Evolutionary conservation across 2,888 invertebrate species (phyloP).

Genomic region (Lasioglossum oenotherae): DNA sequence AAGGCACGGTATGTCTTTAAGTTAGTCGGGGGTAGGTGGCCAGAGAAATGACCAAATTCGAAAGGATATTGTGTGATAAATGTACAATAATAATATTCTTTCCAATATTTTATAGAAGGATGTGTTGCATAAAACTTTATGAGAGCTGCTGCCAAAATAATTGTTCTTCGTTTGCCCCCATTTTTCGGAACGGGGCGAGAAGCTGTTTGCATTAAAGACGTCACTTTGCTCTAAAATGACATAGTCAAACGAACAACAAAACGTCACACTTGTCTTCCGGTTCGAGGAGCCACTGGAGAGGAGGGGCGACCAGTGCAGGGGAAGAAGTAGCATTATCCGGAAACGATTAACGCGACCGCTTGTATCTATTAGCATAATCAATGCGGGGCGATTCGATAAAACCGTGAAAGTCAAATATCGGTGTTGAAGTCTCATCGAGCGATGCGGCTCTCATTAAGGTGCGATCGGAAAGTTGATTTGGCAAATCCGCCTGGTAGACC

Average conservation of each 20-base stretch:
- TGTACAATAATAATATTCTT: not conserved
- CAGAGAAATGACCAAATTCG: not conserved
- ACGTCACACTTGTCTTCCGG: not conserved
- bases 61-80: not conserved
- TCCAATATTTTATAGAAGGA: not conserved
- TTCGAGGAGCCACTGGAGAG: not conserved
- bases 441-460: slow-evolving; percentile 53
- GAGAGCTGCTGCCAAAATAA: too few species aligned
- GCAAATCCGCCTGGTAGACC: not conserved
- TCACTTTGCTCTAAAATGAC: not conserved
- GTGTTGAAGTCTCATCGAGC: slow-evolving; percentile 49
- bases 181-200: too few species aligned
- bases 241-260: not conserved
- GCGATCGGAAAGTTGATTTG: slow-evolving; percentile 61
- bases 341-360: slow-evolving; percentile 51
- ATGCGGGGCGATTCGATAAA: slow-evolving; percentile 39
- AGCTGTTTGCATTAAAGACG: not conserved
- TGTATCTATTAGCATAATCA: slow-evolving; percentile 64
- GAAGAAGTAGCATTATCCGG: slow-evolving; percentile 45
- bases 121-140: not conserved
- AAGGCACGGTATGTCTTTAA: not conserved
- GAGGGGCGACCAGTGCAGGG: not conserved
- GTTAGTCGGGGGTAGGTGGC: not conserved
- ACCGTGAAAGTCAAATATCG: slow-evolving; percentile 54
- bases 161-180: not conserved